Conservation (phyloP, 2,888 invertebrate genomes). For the Sussaba pulchella region DNA sequence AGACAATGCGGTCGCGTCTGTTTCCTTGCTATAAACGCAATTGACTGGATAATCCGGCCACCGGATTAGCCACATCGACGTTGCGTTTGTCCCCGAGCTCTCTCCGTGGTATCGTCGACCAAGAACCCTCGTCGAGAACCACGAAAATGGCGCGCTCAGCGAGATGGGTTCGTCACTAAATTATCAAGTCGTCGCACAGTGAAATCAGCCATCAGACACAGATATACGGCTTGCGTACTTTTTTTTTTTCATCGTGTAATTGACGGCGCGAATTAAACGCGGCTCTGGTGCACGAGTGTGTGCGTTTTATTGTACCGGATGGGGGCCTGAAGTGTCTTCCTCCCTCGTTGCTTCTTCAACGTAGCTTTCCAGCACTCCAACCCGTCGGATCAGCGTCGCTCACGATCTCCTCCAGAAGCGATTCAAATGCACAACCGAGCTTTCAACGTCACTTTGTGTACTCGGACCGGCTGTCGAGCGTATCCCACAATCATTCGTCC, state of each 20-base stretch:
- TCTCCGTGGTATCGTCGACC: constrained; percentile 34
- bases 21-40: constrained; percentile 38
- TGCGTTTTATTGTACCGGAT: constrained; percentile 68
- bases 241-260: constrained; percentile 67
- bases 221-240: constrained; percentile 45
- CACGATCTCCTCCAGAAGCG: constrained; percentile 47
- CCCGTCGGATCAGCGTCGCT: constrained; percentile 65
- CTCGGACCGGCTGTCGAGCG: constrained; percentile 33
- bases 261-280: constrained; percentile 59
- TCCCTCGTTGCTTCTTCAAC: constrained; percentile 48
- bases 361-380: constrained; percentile 58
- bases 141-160: constrained; percentile 55
- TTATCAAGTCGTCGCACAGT: constrained; percentile 41
- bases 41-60: constrained; percentile 51
- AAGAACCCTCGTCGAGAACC: constrained; percentile 51
- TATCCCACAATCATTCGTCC: constrained; percentile 55
- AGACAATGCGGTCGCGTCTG: constrained; percentile 52
- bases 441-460: constrained; percentile 38
- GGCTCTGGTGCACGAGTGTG: constrained; percentile 32
- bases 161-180: constrained; percentile 51
- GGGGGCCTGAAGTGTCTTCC: constrained; percentile 61
- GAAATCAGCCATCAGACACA: constrained; percentile 12
- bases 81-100: constrained; percentile 12
- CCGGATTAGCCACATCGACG: constrained; percentile 52
- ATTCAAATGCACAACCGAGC: constrained; percentile 78